phyloP scores from a whole-genome alignment of 2,888 invertebrate genomes.

The Melinaea menophilus region DNA sequence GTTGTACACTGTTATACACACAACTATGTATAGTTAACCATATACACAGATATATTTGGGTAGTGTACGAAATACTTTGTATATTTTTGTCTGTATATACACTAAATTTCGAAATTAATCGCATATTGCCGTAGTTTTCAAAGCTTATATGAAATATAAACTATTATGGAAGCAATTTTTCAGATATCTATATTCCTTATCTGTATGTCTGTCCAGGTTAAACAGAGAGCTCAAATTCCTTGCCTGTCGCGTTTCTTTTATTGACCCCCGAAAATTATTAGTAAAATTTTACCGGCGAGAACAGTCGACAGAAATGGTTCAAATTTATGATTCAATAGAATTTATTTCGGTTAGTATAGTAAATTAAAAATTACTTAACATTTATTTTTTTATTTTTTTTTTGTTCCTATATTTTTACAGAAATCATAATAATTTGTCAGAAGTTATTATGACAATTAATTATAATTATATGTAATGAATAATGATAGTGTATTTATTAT shows the following conservation, averaged over 20 bases:
- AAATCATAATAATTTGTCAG: neutral
- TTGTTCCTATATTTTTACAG: neutral
- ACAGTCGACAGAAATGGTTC: constrained; percentile 18
- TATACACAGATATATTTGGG: neutral
- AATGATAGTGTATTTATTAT: neutral
- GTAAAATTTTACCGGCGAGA: constrained; percentile 46
- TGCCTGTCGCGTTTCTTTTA: constrained; percentile 64
- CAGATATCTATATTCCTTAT: constrained; percentile 7
- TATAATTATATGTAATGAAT: neutral
- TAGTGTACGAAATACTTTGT: too few species aligned
- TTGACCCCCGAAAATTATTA: constrained; percentile 45
- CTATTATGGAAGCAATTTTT: neutral
- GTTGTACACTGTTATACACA: neutral
- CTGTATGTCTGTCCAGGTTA: constrained; percentile 39
- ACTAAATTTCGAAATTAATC: neutral
- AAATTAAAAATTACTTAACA: neutral
- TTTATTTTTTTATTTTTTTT: neutral
- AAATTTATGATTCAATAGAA: constrained; percentile 3
- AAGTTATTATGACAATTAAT: neutral
- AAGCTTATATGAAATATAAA: too few species aligned
- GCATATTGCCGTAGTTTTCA: too few species aligned
- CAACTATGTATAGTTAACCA: too few species aligned
- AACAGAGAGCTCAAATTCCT: constrained; percentile 58
- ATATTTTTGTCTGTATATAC: neutral
- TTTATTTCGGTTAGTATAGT: neutral